A percentile compares a stretch with the other conserved stretches of the same genome.
Conservation (phyloP, 2,797 vertebrate genomes). For the Pelobates cultripes region DNA sequence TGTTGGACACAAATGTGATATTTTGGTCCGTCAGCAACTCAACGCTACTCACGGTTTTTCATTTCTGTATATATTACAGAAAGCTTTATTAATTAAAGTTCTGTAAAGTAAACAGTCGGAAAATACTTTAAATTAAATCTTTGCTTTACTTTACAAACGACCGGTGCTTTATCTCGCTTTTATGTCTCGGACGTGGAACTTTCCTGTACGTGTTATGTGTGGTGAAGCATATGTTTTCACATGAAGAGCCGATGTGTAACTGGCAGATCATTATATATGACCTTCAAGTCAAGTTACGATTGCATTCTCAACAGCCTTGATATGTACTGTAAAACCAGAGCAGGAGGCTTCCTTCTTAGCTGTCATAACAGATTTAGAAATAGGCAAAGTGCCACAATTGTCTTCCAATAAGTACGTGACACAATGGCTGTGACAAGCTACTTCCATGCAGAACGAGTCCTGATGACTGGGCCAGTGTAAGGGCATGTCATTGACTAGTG, state of each 20-base stretch:
- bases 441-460: neutral
- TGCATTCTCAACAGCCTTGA: neutral
- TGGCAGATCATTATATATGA: neutral
- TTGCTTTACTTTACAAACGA: too few species aligned
- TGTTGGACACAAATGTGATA: too few species aligned
- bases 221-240: neutral
- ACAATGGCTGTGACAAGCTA: neutral
- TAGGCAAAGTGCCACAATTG: neutral
- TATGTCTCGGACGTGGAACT: too few species aligned
- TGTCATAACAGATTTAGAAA: neutral
- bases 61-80: too few species aligned
- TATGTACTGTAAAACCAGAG: neutral
- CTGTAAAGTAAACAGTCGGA: too few species aligned
- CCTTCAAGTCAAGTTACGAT: neutral
- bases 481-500: too few species aligned
- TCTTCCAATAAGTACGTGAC: neutral
- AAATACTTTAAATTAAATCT: too few species aligned
- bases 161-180: too few species aligned
- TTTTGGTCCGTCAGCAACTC: too few species aligned
- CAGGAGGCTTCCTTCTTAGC: neutral
- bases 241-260: neutral
- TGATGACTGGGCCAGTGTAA: neutral
- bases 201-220: neutral
- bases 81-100: too few species aligned
- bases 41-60: too few species aligned